Evolutionary conservation across 2,888 invertebrate genomes (phyloP).

Genomic region (Cephus nigrinus): DNA sequence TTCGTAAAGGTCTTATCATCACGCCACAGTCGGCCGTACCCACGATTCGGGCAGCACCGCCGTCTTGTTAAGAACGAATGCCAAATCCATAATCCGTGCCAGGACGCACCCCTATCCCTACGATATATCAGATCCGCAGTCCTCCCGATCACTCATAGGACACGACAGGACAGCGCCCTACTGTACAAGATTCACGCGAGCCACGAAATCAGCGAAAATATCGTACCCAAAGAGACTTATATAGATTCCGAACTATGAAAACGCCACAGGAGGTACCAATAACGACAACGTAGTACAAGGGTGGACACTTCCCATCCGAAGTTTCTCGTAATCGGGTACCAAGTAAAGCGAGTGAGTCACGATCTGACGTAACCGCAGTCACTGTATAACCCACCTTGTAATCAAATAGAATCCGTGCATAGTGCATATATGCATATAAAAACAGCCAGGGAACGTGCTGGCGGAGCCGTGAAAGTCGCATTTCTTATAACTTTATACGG

Average conservation of each 20-base stretch:
- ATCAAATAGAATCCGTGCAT: background rate
- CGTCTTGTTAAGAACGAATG: constrained; percentile 6
- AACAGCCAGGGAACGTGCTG: background rate
- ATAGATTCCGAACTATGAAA: too few relatives aligned
- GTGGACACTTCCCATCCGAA: too few relatives aligned
- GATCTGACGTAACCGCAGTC: background rate
- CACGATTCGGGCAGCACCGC: constrained; percentile 7
- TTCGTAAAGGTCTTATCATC: constrained; percentile 1
- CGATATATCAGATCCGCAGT: background rate
- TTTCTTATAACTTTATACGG: constrained; percentile 1
- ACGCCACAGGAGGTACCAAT: too few relatives aligned
- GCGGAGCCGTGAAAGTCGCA: background rate
- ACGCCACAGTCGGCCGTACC: constrained; percentile 10
- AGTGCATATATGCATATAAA: background rate
- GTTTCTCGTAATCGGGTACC: too few relatives aligned
- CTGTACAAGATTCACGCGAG: too few relatives aligned
- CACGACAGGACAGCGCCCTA: too few relatives aligned
- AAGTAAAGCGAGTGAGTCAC: background rate
- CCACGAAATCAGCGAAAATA: too few relatives aligned
- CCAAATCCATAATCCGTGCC: constrained; percentile 22
- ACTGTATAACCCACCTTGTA: background rate
- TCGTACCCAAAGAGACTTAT: too few relatives aligned
- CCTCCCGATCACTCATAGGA: too few relatives aligned
- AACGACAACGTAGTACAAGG: too few relatives aligned
- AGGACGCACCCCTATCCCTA: constrained; percentile 13